A percentile compares a stretch with the other conserved stretches of the same genome.
Evolutionary conservation across 2,113 vertebrate genomes (phyloP).

Genomic region (Oreotrochilus melanogaster): DNA sequence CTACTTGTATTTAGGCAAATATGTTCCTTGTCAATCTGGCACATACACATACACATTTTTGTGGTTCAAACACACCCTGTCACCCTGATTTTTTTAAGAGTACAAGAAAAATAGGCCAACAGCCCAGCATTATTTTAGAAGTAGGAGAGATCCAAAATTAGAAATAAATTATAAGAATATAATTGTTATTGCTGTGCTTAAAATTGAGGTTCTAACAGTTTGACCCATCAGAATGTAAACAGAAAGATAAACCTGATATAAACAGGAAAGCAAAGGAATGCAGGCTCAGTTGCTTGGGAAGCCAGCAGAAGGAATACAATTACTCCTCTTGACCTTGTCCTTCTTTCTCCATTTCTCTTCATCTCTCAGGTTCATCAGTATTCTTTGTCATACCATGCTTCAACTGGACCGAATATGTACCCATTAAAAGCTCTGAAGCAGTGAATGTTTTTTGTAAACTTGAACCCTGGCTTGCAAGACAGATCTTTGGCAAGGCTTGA

Average conservation of each 20-base stretch:
- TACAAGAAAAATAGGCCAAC: not conserved
- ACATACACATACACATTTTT: accelerated
- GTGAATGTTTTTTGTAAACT: not conserved
- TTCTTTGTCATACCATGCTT: not conserved
- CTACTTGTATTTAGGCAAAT: not conserved
- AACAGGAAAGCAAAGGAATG: not conserved
- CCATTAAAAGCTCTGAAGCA: not conserved
- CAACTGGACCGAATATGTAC: not conserved
- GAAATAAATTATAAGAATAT: not conserved
- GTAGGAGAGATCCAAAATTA: not conserved
- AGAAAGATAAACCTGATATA: not conserved
- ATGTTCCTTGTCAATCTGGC: not conserved
- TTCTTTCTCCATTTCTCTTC: not conserved
- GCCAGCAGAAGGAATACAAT: not conserved
- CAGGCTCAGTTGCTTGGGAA: not conserved
- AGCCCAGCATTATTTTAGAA: not conserved
- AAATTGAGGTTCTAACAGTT: not conserved
- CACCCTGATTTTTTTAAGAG: not conserved
- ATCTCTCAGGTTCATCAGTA: not conserved
- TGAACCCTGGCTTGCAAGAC: not conserved
- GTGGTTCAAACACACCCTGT: not conserved
- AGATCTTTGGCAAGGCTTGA: not conserved
- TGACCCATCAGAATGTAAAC: not conserved
- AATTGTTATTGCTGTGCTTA: not conserved
- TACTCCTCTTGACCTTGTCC: not conserved